Conservation (phyloP, 2,113 vertebrate species). For the Hippopotamus amphibius region DNA sequence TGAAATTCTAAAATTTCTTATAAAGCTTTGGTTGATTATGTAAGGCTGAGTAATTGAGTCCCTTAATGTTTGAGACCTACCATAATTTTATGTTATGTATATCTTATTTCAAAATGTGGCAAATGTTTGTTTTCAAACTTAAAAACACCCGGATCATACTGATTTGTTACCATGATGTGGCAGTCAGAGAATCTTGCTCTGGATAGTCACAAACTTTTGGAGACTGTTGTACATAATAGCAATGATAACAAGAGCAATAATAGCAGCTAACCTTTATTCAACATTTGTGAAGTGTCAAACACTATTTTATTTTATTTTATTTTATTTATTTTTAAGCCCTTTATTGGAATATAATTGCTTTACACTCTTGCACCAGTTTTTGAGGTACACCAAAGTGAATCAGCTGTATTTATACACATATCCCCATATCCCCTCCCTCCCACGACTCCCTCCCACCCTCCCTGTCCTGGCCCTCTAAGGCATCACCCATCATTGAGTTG, state of each 20-base stretch:
- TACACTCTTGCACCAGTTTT: too few relatives aligned
- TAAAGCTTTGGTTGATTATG: constrained; percentile 21
- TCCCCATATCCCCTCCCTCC: too few relatives aligned
- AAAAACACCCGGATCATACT: not conserved
- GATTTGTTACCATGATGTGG: not conserved
- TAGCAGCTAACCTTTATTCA: not conserved
- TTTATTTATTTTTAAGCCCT: too few relatives aligned
- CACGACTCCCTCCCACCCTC: too few relatives aligned
- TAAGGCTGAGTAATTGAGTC: not conserved
- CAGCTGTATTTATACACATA: too few relatives aligned
- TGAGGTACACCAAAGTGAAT: too few relatives aligned
- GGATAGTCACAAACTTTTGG: not conserved
- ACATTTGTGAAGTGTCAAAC: not conserved
- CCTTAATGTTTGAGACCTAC: not conserved
- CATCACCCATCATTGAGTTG: too few relatives aligned
- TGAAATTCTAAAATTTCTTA: not conserved
- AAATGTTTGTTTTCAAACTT: not conserved
- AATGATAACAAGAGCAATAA: not conserved
- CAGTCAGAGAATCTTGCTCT: not conserved
- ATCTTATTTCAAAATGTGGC: not conserved
- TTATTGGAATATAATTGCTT: too few relatives aligned
- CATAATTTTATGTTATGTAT: not conserved
- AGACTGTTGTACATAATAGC: not conserved
- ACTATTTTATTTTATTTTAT: not conserved
- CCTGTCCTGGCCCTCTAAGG: too few relatives aligned